Conservation (phyloP, 2,113 vertebrate genomes). For the Erythrocercus mccallii region DNA sequence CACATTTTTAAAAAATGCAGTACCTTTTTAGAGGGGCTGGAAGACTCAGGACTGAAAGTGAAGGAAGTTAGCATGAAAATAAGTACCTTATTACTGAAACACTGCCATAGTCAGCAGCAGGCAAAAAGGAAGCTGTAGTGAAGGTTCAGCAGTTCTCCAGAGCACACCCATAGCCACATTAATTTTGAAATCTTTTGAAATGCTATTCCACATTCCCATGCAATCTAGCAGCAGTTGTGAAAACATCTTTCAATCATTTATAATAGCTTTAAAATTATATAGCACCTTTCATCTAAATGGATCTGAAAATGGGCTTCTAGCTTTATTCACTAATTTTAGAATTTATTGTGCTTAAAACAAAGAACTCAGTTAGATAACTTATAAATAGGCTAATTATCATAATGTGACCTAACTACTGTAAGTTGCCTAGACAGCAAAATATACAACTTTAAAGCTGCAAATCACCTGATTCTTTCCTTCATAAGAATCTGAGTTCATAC, state of each 20-base stretch:
- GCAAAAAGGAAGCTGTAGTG: constrained; percentile 28
- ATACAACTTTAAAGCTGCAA: background rate
- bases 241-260: constrained; percentile 56
- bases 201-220: constrained; percentile 6
- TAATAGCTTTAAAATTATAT: constrained; percentile 50
- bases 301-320: background rate
- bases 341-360: constrained; percentile 44
- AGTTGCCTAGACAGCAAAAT: constrained; percentile 27
- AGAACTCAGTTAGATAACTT: background rate
- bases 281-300: constrained; percentile 17
- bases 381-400: constrained; percentile 48
- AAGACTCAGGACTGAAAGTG: background rate
- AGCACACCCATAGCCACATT: background rate
- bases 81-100: constrained; percentile 8
- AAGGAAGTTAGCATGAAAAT: background rate
- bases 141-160: constrained; percentile 41
- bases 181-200: constrained; percentile 50
- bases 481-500: background rate
- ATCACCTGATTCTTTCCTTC: background rate
- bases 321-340: constrained; percentile 52
- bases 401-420: constrained; percentile 12
- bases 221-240: constrained; percentile 46
- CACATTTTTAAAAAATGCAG: background rate
- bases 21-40: background rate
- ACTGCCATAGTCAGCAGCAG: background rate